These are phyloP conservation scores for Pyrocoelia pectoralis DNA, from an alignment of 2,888 invertebrate genomes.

Conservation along the genomic window DNA sequence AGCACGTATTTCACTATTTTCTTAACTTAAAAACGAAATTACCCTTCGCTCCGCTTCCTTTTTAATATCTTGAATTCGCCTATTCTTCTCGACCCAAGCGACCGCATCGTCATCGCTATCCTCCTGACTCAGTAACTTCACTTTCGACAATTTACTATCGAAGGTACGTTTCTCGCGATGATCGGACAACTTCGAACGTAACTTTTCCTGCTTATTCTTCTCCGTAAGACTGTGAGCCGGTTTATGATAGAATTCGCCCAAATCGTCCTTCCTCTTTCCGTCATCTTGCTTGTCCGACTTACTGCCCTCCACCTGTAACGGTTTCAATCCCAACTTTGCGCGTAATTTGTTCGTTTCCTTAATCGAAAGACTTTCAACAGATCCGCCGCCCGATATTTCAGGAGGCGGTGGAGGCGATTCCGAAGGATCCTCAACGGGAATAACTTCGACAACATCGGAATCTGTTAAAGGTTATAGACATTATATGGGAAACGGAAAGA, in stretches of 20 bases:
- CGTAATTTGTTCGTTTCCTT: constrained; percentile 89
- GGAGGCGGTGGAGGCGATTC: constrained; percentile 52
- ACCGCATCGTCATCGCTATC: constrained; percentile 77
- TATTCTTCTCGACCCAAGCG: constrained; percentile 85
- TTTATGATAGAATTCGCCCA: constrained; percentile 87
- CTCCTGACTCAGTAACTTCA: constrained; percentile 72
- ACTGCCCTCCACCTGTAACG: constrained; percentile 72
- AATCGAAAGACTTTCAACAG: constrained; percentile 73
- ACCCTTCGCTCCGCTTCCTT: constrained; percentile 85
- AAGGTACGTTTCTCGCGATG: constrained; percentile 82
- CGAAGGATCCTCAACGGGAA: constrained; percentile 42
- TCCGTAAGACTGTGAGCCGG: constrained; percentile 80
- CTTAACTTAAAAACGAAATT: no score
- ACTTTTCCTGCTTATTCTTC: constrained; percentile 79
- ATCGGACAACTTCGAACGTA: constrained; percentile 80
- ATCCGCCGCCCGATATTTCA: constrained; percentile 52
- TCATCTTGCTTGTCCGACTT: constrained; percentile 61
- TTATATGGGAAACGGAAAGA: no score
- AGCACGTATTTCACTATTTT: constrained; percentile 13
- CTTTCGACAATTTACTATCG: constrained; percentile 70
- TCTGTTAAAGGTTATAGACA: no score
- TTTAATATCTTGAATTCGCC: constrained; percentile 80
- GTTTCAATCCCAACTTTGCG: constrained; percentile 93
- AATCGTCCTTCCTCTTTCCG: constrained; percentile 62
- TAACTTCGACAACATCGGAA: constrained; percentile 55